These are phyloP conservation scores for Rhamnusium bicolor DNA, from an alignment of 2,888 invertebrate genomes.

Conservation along the genomic window DNA sequence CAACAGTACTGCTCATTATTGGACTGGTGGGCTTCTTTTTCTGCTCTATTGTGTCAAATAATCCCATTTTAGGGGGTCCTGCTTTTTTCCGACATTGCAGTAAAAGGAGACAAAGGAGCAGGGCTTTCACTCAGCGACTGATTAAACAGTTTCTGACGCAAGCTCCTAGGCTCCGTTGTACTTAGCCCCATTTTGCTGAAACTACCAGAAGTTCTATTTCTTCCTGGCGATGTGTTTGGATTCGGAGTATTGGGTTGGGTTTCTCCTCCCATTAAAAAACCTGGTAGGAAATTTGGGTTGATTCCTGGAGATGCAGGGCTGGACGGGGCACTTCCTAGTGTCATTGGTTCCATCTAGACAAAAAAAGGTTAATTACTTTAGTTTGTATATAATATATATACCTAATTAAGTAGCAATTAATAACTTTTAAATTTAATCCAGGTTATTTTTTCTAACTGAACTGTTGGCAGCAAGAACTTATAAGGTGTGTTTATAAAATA, in stretches of 20 bases:
- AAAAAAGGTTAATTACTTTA: background rate
- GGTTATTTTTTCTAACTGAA: background rate
- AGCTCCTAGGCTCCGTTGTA: constrained; percentile 57
- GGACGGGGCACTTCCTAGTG: constrained; percentile 84
- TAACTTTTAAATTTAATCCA: too few relatives aligned
- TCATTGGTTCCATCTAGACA: constrained; percentile 86
- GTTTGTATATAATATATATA: too few relatives aligned
- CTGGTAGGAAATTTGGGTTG: constrained; percentile 82
- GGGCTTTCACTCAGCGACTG: constrained; percentile 62
- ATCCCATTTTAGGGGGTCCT: constrained; percentile 80
- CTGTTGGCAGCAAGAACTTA: background rate
- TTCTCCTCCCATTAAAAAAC: constrained; percentile 83
- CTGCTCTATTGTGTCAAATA: constrained; percentile 77
- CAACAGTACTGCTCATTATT: constrained; percentile 62
- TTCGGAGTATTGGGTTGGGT: constrained; percentile 73
- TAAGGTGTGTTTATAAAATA: too few relatives aligned
- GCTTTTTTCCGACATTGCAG: constrained; percentile 73
- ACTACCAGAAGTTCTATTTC: constrained; percentile 59
- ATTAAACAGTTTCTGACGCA: constrained; percentile 66
- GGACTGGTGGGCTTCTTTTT: constrained; percentile 57
- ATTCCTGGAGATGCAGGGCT: constrained; percentile 79
- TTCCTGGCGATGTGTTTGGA: constrained; percentile 63
- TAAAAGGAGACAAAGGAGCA: constrained; percentile 64
- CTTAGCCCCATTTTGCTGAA: constrained; percentile 54
- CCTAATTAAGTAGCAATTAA: too few relatives aligned